Base-by-base conservation (phyloP, 2,797 vertebrate genomes). In the Sparus aurata region DNA sequence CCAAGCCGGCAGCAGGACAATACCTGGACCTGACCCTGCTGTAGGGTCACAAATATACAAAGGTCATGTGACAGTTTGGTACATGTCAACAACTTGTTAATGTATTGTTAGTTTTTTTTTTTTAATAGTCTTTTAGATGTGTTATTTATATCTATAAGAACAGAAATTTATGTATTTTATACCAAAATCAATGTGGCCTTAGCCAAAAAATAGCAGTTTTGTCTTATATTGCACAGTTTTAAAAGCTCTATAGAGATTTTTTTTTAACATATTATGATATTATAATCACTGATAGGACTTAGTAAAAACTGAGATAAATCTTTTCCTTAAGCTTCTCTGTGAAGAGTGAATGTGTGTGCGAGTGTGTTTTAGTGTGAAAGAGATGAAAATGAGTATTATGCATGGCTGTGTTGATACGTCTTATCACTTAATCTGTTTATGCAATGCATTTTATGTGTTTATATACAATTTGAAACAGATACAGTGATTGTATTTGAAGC, bases 181-280 rank as follows among this genome's bases (percentile, higher is more conserved):
- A 94, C 83, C 87, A 91, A 92, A 93, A 93, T 93, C 85, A 83
- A 86, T 89, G 87, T 90, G 92, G 87, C 87, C 80, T 82, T 89
- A 89, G 93, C 91, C 92, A 87, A 89, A 89, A 89, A 87, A 93
- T 91, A 93, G 87, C 89, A 91, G 84, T 93, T 92, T 92, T 93
- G 84, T 91, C 86, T 78, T 93, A 92, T 92, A 94, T 95, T 96
- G 95, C 94, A 96, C 95, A 96, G 13, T 93, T 93, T 92, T 89
- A 91, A 93, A 92, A 92, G 90, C 91, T 93, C 93, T 94, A 90
- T 92, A 91, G 85, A 92, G 73, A 88, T 87, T 81, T 91, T 85
- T 77, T 89, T 86, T 83, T 45, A 83, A 83, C 55, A 43, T 85
- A 70, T 88, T 90, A 75, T 80, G 55, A 86, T 84, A 76, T 82